A percentile compares a stretch with the other conserved stretches of the same genome.
Conservation (phyloP, 2,888 invertebrate genomes). For the Gisinianus flammeolus region DNA sequence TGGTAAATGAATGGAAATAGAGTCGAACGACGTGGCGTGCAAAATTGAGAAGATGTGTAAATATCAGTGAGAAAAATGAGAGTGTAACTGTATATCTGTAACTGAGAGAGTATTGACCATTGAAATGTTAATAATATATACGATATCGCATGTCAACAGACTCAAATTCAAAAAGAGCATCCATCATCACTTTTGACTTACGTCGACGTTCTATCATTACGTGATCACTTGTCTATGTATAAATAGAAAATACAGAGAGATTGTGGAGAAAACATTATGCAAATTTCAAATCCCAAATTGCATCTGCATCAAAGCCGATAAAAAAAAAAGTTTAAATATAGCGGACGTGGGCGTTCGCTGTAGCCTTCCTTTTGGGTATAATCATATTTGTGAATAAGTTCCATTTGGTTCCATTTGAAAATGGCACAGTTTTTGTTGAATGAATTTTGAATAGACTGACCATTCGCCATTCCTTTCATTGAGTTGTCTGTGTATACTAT, state of each 20-base stretch:
- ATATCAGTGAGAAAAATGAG: too few relatives aligned
- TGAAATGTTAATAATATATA: neutral
- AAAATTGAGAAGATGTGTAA: neutral
- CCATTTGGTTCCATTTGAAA: too few relatives aligned
- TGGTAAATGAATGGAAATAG: neutral
- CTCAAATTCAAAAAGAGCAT: neutral
- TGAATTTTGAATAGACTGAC: neutral
- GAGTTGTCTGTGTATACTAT: neutral
- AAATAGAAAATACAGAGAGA: neutral
- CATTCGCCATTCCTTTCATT: neutral
- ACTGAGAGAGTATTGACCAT: neutral
- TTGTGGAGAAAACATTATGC: neutral
- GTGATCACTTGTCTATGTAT: neutral
- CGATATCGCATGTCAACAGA: neutral
- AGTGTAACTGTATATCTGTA: neutral
- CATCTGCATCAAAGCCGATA: neutral
- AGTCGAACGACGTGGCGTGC: neutral
- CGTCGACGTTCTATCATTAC: neutral
- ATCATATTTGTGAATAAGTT: too few relatives aligned
- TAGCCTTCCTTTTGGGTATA: neutral
- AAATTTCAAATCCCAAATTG: neutral
- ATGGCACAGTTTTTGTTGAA: too few relatives aligned
- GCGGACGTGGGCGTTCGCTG: neutral
- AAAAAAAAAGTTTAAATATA: neutral
- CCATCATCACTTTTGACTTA: neutral